Evolutionary conservation across 2,888 invertebrate genomes (phyloP), one percentile per base, ranked within the genome.

Genomic region (Anagyrus pseudococci): DNA sequence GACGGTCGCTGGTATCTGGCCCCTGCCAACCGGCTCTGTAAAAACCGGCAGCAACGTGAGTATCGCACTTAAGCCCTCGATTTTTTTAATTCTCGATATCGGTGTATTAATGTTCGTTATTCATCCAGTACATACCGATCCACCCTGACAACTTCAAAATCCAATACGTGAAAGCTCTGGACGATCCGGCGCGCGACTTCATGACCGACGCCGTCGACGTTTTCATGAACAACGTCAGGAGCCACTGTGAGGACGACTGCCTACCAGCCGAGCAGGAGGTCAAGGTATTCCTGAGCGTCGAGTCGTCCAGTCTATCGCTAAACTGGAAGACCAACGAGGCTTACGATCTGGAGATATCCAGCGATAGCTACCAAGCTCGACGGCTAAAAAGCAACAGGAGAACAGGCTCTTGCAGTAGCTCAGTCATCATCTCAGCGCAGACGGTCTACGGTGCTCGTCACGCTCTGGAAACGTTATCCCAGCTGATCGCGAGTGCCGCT

Each of bases 381-480:
- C 3, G 15, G 23, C 37, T 15, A 4, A 17, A 0, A 25, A 48
- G 15, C 40, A 6, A 4, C n/a, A 22, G 15, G 7, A 17, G 17
- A 10, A 15, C 33, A 37, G 33, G 8, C 3, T 13, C 33, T 2
- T 81, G 77, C 20, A 79, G 81, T 64, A 82, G 87, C 2, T 81
- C 81, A 54, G 86, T 87, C 0, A 82, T 83, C 26, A 85, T 90
- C 37, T 77, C 77, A 22, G 87, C 88, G 0, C 80, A 81, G 40
- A 89, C 89, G 0, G 85, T 89, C 4, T 93, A 86, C 75, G 93
- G 92, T 0, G 89, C 88, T 0, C 85, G 93, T 0, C 91, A 93
- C 73, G 92, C 85, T 0, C 78, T 93, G 49, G 93, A 94, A 79
- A 89, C 92, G 0, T 82, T 93, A 48, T 85, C 86, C 1, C 93